A percentile compares a stretch with the other conserved stretches of the same genome.
phyloP scores from a whole-genome alignment of 2,797 vertebrate species.

The Bradypodion ventrale region DNA sequence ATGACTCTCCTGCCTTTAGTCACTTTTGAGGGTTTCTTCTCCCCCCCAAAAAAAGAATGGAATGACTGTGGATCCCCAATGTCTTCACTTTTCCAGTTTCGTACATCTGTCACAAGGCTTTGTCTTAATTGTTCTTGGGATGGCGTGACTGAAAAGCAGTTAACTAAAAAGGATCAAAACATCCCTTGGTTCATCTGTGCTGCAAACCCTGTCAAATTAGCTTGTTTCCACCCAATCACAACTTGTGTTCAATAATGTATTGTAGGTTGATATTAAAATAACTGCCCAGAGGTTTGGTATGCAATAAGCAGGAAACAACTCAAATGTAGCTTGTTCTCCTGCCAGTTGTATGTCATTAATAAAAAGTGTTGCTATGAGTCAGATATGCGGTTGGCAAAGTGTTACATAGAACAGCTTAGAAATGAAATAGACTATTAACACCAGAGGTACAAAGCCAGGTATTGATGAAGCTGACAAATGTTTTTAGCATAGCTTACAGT shows the following conservation, averaged over 20 bases:
- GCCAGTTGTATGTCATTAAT: conserved; percentile 14
- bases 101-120: not conserved
- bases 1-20: not conserved
- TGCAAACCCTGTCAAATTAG: not conserved
- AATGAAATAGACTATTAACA: conserved; percentile 33
- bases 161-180: not conserved
- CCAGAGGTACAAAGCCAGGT: conserved; percentile 10
- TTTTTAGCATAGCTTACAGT: conserved; percentile 39
- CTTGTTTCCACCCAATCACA: not conserved
- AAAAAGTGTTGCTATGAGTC: conserved; percentile 18
- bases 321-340: conserved; percentile 30
- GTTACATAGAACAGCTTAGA: conserved; percentile 37
- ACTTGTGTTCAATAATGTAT: not conserved
- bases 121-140: not conserved
- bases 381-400: not conserved
- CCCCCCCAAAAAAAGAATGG: not conserved
- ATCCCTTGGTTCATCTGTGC: not conserved
- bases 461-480: conserved; percentile 43
- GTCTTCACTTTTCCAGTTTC: not conserved
- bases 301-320: conserved; percentile 36
- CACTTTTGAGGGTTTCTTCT: not conserved
- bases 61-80: not conserved
- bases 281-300: not conserved
- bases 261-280: conserved; percentile 13
- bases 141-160: not conserved